phyloP scores from a whole-genome alignment of 2,797 vertebrate species.

The Threskiornis aethiopicus region DNA sequence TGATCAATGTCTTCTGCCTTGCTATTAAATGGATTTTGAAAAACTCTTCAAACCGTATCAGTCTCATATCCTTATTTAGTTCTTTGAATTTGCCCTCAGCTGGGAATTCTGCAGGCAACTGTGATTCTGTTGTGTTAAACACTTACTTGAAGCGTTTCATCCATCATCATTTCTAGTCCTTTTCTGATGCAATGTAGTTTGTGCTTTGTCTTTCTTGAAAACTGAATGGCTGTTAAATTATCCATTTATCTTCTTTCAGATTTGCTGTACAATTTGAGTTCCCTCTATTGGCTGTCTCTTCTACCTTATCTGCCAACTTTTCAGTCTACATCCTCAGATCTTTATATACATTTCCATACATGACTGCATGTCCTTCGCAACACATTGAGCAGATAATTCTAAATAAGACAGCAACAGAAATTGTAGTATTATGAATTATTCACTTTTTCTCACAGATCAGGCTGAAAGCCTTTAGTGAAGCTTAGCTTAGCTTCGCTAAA shows the following conservation, averaged over 20 bases:
- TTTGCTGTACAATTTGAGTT: constrained; percentile 73
- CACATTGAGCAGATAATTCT: background rate
- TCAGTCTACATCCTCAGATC: constrained; percentile 68
- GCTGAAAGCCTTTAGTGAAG: background rate
- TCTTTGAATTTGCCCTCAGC: constrained; percentile 73
- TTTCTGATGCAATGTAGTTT: constrained; percentile 83
- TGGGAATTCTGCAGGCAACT: constrained; percentile 74
- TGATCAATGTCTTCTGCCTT: constrained; percentile 73
- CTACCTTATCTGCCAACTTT: constrained; percentile 76
- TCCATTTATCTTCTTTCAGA: constrained; percentile 84
- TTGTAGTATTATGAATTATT: background rate
- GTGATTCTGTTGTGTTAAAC: constrained; percentile 74
- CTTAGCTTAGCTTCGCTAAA: background rate
- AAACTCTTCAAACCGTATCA: constrained; percentile 79
- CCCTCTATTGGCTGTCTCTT: constrained; percentile 72
- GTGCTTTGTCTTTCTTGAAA: constrained; percentile 83
- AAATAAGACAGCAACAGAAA: constrained; percentile 25
- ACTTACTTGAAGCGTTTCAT: constrained; percentile 75
- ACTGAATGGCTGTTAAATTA: constrained; percentile 84
- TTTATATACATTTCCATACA: constrained; percentile 39
- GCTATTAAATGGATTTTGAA: constrained; percentile 80
- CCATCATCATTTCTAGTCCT: constrained; percentile 81
- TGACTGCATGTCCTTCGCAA: constrained; percentile 44
- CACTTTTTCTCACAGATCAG: background rate
- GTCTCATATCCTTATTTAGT: constrained; percentile 75